Evolutionary conservation across 2,797 vertebrate species (phyloP).

Genomic region (Amblyopsis hoosieri): DNA sequence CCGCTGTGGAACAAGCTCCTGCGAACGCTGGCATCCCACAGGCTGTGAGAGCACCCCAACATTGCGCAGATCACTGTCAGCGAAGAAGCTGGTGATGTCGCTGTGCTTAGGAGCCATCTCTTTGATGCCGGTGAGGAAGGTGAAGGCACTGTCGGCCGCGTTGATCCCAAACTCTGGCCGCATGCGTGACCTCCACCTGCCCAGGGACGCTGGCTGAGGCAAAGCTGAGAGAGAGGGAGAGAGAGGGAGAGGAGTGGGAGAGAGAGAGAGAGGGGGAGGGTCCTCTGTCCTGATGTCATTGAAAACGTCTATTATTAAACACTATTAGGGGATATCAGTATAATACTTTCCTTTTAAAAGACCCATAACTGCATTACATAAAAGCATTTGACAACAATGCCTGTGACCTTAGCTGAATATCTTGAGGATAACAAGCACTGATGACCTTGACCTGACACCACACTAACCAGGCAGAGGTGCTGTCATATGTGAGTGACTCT

Average conservation of each 20-base stretch:
- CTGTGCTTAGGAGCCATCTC: slow-evolving; percentile 92
- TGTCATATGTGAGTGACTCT: slow-evolving; percentile 42
- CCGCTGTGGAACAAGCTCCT: slow-evolving; percentile 82
- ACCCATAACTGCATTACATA: not conserved
- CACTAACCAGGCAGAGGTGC: slow-evolving; percentile 50
- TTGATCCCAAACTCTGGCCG: slow-evolving; percentile 87
- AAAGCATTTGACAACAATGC: not conserved
- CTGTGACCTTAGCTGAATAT: not conserved
- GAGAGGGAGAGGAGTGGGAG: too few relatives aligned
- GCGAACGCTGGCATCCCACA: slow-evolving; percentile 85
- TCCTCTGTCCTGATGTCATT: too few relatives aligned
- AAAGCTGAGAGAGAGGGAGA: slow-evolving; percentile 62
- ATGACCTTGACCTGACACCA: not conserved
- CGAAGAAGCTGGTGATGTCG: slow-evolving; percentile 90
- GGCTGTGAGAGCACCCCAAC: slow-evolving; percentile 86
- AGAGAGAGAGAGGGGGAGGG: too few relatives aligned
- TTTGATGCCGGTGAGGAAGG: slow-evolving; percentile 91
- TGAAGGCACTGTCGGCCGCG: slow-evolving; percentile 90
- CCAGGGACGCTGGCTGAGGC: slow-evolving; percentile 87
- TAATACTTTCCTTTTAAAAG: not conserved
- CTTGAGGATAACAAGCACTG: not conserved
- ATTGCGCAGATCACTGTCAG: slow-evolving; percentile 85
- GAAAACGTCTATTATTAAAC: too few relatives aligned
- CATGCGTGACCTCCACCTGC: slow-evolving; percentile 90
- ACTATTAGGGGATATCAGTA: too few relatives aligned